Evolutionary conservation across 2,888 invertebrate species (phyloP).

Genomic region (Cheilosia vernalis): DNA sequence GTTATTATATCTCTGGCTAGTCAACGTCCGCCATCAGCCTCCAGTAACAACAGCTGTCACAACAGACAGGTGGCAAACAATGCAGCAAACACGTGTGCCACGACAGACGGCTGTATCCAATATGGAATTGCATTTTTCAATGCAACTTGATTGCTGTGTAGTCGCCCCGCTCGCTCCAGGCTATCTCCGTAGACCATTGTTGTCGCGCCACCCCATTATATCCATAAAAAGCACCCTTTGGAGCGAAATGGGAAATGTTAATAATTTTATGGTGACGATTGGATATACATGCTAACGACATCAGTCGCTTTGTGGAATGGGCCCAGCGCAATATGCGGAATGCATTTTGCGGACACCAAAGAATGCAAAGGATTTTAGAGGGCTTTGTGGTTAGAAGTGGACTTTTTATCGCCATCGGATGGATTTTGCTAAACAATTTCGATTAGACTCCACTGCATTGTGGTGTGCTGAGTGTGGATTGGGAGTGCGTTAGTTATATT

Average conservation of each 20-base stretch:
- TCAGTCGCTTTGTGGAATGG: slow-evolving; percentile 30
- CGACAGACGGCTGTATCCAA: slow-evolving; percentile 19
- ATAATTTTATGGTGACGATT: slow-evolving; percentile 75
- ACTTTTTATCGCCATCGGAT: slow-evolving; percentile 55
- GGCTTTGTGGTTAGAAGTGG: slow-evolving; percentile 43
- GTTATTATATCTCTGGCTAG: slow-evolving; percentile 42
- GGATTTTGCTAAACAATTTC: slow-evolving; percentile 53
- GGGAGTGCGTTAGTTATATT: slow-evolving; percentile 16
- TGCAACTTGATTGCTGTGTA: slow-evolving; percentile 55
- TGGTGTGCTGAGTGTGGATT: background rate
- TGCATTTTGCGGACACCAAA: slow-evolving; percentile 53
- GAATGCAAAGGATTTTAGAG: slow-evolving; percentile 16
- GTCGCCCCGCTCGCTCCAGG: background rate
- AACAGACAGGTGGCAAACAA: slow-evolving; percentile 71
- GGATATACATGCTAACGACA: slow-evolving; percentile 59
- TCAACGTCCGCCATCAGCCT: slow-evolving; percentile 9
- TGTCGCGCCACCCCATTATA: slow-evolving; percentile 26
- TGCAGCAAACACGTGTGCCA: slow-evolving; percentile 51
- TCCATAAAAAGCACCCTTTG: slow-evolving; percentile 72
- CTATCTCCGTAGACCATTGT: background rate
- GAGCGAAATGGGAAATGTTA: slow-evolving; percentile 58
- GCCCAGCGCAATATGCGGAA: slow-evolving; percentile 33
- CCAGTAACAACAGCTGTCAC: slow-evolving; percentile 11
- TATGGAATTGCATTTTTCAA: slow-evolving; percentile 56
- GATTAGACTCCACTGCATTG: slow-evolving; percentile 33